Evolutionary conservation across 2,797 vertebrate species (phyloP).

Genomic region (Chiloscyllium punctatum): DNA sequence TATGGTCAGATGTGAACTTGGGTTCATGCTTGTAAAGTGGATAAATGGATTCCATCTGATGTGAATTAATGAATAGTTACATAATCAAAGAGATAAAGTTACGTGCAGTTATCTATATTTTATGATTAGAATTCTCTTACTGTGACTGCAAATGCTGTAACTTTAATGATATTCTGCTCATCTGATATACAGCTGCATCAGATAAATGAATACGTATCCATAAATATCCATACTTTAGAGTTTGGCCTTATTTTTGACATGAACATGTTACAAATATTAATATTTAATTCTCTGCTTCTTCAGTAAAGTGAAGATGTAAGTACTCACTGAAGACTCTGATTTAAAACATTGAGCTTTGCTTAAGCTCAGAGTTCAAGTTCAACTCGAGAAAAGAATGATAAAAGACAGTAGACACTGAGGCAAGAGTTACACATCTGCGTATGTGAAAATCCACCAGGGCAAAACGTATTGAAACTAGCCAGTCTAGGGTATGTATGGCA

Average conservation of each 20-base stretch:
- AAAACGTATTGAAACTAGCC: no score
- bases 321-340: neutral
- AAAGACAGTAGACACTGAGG: neutral
- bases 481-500: neutral
- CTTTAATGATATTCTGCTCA: neutral
- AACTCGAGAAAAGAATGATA: neutral
- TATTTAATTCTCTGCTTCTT: constrained; percentile 16
- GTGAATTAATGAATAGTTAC: constrained; percentile 8
- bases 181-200: neutral
- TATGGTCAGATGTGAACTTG: constrained; percentile 11
- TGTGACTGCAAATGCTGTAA: neutral
- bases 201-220: constrained; percentile 9
- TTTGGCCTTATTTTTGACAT: neutral
- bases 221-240: neutral
- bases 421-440: neutral
- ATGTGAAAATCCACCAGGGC: neutral
- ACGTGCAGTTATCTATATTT: constrained; percentile 16
- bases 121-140: constrained; percentile 6
- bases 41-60: neutral
- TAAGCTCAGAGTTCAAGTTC: neutral
- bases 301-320: neutral
- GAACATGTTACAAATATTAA: neutral
- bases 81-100: neutral
- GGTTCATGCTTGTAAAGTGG: constrained; percentile 13
- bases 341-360: neutral